Evolutionary conservation across 2,888 invertebrate genomes (phyloP).

Genomic region (Pristionchus fissidentatus): DNA sequence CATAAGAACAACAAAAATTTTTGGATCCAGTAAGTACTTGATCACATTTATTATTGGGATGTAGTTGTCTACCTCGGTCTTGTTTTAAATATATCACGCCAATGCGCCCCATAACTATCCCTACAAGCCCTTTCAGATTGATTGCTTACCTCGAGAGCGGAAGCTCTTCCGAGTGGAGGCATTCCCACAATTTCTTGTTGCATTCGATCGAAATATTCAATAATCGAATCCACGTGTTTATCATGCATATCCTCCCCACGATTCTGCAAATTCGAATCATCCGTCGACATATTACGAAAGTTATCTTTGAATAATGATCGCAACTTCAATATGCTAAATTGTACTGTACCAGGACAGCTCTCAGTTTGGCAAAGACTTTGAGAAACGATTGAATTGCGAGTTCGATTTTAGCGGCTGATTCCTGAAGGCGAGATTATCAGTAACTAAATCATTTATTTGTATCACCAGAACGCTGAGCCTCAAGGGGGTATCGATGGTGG

Average conservation of each 20-base stretch:
- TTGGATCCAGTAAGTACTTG: too few relatives aligned
- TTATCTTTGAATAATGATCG: too few relatives aligned
- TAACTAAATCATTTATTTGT: too few relatives aligned
- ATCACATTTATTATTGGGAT: too few relatives aligned
- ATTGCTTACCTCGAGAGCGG: slow-evolving; percentile 13
- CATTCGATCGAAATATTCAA: background rate
- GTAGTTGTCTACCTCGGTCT: too few relatives aligned
- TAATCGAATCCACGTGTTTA: background rate
- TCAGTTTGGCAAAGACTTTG: background rate
- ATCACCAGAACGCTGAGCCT: too few relatives aligned
- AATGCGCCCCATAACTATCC: too few relatives aligned
- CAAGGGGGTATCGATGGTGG: background rate
- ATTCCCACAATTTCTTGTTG: background rate
- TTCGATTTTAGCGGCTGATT: background rate
- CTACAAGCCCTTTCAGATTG: background rate
- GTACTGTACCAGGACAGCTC: background rate
- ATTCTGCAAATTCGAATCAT: background rate
- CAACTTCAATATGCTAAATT: too few relatives aligned
- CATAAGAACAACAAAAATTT: too few relatives aligned
- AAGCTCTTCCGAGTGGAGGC: background rate
- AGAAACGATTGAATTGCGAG: slow-evolving; percentile 9
- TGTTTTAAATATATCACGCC: too few relatives aligned
- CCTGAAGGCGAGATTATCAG: too few relatives aligned
- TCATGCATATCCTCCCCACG: slow-evolving; percentile 15
- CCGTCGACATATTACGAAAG: too few relatives aligned